Base-by-base conservation (phyloP, 2,113 vertebrate genomes). In the Nyctereutes procyonoides region DNA sequence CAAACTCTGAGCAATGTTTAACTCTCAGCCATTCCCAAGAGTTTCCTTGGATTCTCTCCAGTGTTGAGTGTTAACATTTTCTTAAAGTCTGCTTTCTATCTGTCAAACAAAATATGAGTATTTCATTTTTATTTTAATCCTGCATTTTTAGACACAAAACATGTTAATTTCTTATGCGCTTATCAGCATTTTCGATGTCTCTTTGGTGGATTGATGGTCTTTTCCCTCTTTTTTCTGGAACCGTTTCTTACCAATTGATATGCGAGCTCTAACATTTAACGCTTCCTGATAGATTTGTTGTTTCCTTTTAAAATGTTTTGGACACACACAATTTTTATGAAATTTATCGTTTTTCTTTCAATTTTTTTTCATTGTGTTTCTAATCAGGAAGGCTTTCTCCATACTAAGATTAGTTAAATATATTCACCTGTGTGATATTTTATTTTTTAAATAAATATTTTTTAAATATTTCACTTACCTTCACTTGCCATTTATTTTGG, bases 101-200 rank as follows among this genome's bases (percentile, higher is more conserved):
- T 51, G 28, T 51, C 53, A 24, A 26, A 56, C 43, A 92, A 92
- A 92, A 55, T 82, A 22, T 7, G 7, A 65, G 14, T 89, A 30
- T 56, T 76, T 89, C 26, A 53, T 60, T 58, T 15, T 81, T 82
- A 38, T 82, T 96, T 94, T 94, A 76, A 85, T 43, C 91, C n/a
- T 77, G 76, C 14, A 82, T 93, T 83, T 90, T 35, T 77, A 38
- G 92, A 58, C 74, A 77, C 19, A 87, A 94, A 85, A 43, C 19
- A 69, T 43, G 43, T 28, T 58, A 48, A 53, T 76, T 94, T 85
- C 35, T 43, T 35, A 20, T 32, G 32, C 28, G 12, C 9, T 84
- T 62, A 62, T 76, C 69, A 65, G 56, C 20, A 58, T 83, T 35
- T 95, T 92, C 15, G 85, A 16, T 62, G 88, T 96, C 35, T 84